A percentile compares a stretch with the other conserved stretches of the same genome.
phyloP scores from a whole-genome alignment of 2,797 vertebrate genomes.

The Schizopygopsis pylzovi region DNA sequence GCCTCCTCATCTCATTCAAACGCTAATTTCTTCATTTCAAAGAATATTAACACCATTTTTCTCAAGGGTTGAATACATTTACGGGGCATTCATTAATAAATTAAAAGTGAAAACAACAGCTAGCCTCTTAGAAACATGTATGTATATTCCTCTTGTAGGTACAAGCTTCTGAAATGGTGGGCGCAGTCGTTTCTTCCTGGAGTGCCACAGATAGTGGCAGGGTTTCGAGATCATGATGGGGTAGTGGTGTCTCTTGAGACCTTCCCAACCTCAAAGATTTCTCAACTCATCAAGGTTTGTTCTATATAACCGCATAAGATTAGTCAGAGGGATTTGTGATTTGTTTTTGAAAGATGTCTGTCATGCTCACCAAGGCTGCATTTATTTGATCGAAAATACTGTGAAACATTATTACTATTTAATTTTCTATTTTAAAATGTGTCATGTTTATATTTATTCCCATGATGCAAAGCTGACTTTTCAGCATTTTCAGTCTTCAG shows the following conservation, averaged over 20 bases:
- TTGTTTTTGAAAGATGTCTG: neutral
- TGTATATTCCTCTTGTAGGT: conserved; percentile 67
- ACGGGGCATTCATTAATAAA: neutral
- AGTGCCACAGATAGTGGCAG: conserved; percentile 87
- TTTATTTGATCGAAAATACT: neutral
- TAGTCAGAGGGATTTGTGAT: no score
- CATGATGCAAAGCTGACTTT: neutral
- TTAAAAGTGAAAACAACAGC: neutral
- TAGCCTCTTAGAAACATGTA: neutral
- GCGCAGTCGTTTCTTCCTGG: conserved; percentile 86
- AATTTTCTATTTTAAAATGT: neutral
- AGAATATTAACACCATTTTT: neutral
- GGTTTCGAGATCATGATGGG: conserved; percentile 87
- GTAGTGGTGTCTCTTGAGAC: conserved; percentile 83
- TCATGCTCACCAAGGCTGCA: neutral
- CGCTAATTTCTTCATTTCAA: neutral
- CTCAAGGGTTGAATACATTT: neutral
- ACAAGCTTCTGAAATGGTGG: conserved; percentile 87
- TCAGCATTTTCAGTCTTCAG: neutral
- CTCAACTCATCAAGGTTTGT: conserved; percentile 86
- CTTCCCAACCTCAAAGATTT: conserved; percentile 86
- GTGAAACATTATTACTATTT: neutral
- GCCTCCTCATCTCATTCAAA: neutral
- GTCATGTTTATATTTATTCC: neutral
- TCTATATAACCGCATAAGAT: no score